Evolutionary conservation across 2,113 vertebrate species (phyloP).

Genomic region (Pelmatolapia mariae): DNA sequence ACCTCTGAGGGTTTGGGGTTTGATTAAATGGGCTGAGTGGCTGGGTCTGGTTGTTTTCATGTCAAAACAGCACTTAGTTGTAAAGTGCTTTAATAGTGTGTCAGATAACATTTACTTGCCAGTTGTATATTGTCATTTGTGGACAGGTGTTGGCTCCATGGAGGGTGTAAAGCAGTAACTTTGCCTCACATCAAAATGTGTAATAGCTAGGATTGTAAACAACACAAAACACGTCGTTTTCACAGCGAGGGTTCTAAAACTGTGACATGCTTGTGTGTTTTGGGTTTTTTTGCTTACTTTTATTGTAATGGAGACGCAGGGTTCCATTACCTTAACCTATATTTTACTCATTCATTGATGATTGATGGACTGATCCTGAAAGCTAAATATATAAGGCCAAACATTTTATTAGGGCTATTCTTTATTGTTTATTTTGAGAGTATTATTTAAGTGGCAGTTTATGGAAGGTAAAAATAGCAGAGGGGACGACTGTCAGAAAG

Average conservation of each 20-base stretch:
- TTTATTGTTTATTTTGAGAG: background rate
- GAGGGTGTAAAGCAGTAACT: background rate
- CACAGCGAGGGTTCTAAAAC: background rate
- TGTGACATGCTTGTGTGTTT: background rate
- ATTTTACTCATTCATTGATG: background rate
- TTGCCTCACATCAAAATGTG: background rate
- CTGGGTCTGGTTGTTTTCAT: constrained; percentile 32
- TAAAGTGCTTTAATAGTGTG: constrained; percentile 54
- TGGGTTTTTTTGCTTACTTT: background rate
- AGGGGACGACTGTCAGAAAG: background rate
- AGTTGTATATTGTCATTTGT: constrained; percentile 37
- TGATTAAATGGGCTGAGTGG: constrained; percentile 63
- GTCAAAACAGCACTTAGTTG: constrained; percentile 57
- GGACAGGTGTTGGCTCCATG: constrained; percentile 10
- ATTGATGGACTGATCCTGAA: background rate
- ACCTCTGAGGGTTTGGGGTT: constrained; percentile 62
- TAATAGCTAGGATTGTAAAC: background rate
- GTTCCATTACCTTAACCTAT: too few species aligned
- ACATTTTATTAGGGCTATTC: background rate
- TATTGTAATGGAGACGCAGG: background rate
- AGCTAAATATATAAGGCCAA: background rate
- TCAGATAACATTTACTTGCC: constrained; percentile 52
- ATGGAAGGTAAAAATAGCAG: background rate
- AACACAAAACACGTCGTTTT: background rate
- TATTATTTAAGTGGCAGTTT: background rate